phyloP scores from a whole-genome alignment of 2,888 invertebrate species.

The Bombyx huttoni region DNA sequence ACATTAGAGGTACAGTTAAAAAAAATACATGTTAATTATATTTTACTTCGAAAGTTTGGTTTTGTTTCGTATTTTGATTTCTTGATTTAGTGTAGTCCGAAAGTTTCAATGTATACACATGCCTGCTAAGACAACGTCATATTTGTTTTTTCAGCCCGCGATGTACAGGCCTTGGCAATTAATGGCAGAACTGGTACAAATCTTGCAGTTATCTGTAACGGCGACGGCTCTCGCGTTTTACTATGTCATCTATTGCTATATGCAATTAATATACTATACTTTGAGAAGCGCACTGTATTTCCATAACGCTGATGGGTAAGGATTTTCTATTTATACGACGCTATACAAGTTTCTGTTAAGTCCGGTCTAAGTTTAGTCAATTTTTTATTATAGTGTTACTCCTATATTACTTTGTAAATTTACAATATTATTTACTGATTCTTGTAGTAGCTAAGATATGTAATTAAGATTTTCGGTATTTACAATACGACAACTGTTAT shows the following conservation, averaged over 20 bases:
- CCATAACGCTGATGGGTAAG: slow-evolving; percentile 56
- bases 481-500: too few relatives aligned
- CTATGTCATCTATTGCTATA: slow-evolving; percentile 58
- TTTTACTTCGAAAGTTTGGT: not conserved
- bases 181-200: slow-evolving; percentile 30
- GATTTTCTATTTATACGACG: not conserved
- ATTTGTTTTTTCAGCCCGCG: slow-evolving; percentile 2
- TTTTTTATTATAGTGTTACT: too few relatives aligned
- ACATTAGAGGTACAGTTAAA: not conserved
- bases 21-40: not conserved
- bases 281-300: slow-evolving; percentile 48
- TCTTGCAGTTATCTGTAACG: slow-evolving; percentile 46
- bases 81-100: too few relatives aligned
- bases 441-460: too few relatives aligned
- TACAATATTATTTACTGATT: too few relatives aligned
- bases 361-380: not conserved
- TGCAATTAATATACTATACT: slow-evolving; percentile 53
- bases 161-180: slow-evolving; percentile 20
- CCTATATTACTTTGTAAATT: too few relatives aligned
- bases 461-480: too few relatives aligned
- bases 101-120: too few relatives aligned
- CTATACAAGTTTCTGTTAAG: not conserved
- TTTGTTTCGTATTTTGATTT: too few relatives aligned
- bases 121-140: not conserved
- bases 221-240: slow-evolving; percentile 50